Conservation (phyloP, 1,140 invertebrate genomes). For the Megalonaias nervosa region DNA sequence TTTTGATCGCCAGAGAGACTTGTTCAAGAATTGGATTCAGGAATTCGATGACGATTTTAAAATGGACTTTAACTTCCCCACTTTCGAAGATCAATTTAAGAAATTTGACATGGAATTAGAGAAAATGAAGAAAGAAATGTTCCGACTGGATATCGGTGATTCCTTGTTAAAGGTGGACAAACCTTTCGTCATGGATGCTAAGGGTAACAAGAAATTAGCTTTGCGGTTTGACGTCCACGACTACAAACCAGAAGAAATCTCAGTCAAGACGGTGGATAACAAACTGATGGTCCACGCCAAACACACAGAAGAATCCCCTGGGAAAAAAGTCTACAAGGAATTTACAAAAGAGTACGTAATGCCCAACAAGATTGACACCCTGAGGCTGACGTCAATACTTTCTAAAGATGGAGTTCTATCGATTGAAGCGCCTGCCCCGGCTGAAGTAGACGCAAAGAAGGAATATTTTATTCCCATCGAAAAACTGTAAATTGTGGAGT, state of each 20-base stretch:
- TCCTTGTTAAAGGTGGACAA: conserved; percentile 56
- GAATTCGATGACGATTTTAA: conserved; percentile 53
- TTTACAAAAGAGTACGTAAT: conserved; percentile 65
- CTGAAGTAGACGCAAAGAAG: conserved; percentile 47
- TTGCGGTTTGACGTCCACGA: conserved; percentile 65
- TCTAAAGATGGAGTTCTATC: conserved; percentile 65
- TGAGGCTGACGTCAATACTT: conserved; percentile 59
- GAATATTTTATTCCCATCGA: conserved; percentile 63
- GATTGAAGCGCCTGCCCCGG: conserved; percentile 64
- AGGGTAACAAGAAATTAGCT: conserved; percentile 61
- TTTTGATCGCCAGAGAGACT: conserved; percentile 60
- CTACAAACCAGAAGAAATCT: conserved; percentile 67
- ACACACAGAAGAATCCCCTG: conserved; percentile 58
- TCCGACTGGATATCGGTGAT: conserved; percentile 43
- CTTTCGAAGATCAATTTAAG: conserved; percentile 39
- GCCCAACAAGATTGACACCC: conserved; percentile 62
- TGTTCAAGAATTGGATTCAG: conserved; percentile 50
- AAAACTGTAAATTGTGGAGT: conserved; percentile 23
- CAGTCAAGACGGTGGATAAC: conserved; percentile 63
- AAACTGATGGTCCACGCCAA: conserved; percentile 61
- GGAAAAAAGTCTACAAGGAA: conserved; percentile 58
- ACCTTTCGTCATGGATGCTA: conserved; percentile 55
- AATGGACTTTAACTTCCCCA: conserved; percentile 39
- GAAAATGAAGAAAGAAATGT: conserved; percentile 54
- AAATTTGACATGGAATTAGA: conserved; percentile 60